Conservation (phyloP, 2,113 vertebrate genomes). For the Platichthys stellatus region DNA sequence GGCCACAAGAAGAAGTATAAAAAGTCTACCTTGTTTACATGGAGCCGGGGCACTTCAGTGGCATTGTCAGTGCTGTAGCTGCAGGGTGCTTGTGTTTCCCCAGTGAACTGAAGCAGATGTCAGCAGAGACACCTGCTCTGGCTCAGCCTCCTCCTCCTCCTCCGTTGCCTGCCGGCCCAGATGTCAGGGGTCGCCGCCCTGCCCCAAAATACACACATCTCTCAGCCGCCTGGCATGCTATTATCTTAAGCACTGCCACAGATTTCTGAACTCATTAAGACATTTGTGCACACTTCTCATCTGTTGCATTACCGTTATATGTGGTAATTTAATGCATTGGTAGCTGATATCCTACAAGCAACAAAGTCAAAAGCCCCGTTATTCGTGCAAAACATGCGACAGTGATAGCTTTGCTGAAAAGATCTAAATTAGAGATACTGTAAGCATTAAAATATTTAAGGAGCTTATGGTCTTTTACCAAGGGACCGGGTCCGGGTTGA, state of each 20-base stretch:
- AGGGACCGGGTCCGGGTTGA: conserved; percentile 55
- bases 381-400: conserved; percentile 14
- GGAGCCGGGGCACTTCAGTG: conserved; percentile 61
- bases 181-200: conserved; percentile 63
- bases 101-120: conserved; percentile 80
- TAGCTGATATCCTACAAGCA: neutral
- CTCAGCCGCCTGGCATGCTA: conserved; percentile 68
- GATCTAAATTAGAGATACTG: conserved; percentile 72
- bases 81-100: conserved; percentile 74
- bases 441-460: conserved; percentile 74
- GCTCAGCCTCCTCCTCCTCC: conserved; percentile 72
- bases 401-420: conserved; percentile 58
- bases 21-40: conserved; percentile 71
- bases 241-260: conserved; percentile 64
- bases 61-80: conserved; percentile 65
- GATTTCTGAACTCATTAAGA: conserved; percentile 63
- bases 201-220: conserved; percentile 67
- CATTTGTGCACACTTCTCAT: conserved; percentile 32
- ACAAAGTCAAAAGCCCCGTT: neutral
- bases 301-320: neutral
- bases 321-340: neutral
- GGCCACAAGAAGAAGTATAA: conserved; percentile 30
- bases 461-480: conserved; percentile 78
- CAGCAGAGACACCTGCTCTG: conserved; percentile 78
- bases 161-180: conserved; percentile 52